Evolutionary conservation across 64 coral and sea anemone genomes (phyloP), one percentile per base, ranked within the genome.

Genomic region (Trachythela sp.): DNA sequence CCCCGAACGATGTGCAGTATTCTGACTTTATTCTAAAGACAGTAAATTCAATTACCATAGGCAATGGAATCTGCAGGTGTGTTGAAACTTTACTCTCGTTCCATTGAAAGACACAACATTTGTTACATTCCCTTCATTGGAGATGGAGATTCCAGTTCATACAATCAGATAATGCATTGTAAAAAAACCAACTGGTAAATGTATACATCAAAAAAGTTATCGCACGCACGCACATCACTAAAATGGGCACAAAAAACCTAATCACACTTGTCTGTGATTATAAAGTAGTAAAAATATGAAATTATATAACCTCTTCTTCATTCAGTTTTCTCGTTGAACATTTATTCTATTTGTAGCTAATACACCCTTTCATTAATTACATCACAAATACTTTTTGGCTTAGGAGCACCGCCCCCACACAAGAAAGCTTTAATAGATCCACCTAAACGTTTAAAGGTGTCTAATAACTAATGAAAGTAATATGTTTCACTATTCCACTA

Each of bases 181-280:
- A 51, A n/a, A n/a, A n/a, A n/a, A 83, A 52, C 75, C 75, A n/a
- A 83, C 83, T 84, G 88, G 75, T 10, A 37, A 54, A 26, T 83
- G 75, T 84, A 26, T 89, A 83, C 41, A 83, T 83, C 37, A 20
- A 33, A n/a, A 89, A 83, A 80, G 88, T 80, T 70, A 89, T 22
- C 52, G 88, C 59, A 54, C 83, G 31, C 83, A n/a, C 88, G 9
- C 75, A 84, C 33, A 6, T 84, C 48, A 89, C 88, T 77, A 89
- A 83, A 84, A 89, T 89, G 88, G 88, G 88, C 26, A 89, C 88
- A 49, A n/a, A n/a, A n/a, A 89, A 89, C 43, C 88, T 89, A 32
- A 38, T 27, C 43, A 17, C 32, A 33, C 88, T 89, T n/a, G 41
- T 83, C 54, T 14, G 41, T n/a, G 71, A 89, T 40, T 89, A 89